Percentiles rank a stretch among this genome's conserved stretches.
phyloP scores from a whole-genome alignment of 2,888 invertebrate species.

The Podotricha telesiphe region DNA sequence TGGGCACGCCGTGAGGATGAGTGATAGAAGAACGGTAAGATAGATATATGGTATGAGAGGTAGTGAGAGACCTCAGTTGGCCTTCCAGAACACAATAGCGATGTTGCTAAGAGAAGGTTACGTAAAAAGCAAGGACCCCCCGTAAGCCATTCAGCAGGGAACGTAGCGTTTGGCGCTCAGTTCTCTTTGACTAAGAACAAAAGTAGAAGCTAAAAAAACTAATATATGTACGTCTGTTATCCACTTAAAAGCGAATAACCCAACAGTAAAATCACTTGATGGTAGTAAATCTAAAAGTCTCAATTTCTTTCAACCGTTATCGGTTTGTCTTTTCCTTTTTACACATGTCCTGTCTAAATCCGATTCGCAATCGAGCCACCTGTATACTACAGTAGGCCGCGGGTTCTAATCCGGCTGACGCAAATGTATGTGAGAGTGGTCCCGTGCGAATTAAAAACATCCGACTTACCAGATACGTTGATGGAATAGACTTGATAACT shows the following conservation, averaged over 20 bases:
- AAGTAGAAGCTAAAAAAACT: no score
- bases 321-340: constrained; percentile 35
- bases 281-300: background rate
- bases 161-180: no score
- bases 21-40: no score
- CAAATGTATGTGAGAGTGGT: constrained; percentile 79
- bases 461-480: constrained; percentile 43
- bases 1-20: no score
- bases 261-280: background rate
- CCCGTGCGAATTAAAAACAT: constrained; percentile 70
- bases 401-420: constrained; percentile 71
- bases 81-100: no score
- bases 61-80: no score
- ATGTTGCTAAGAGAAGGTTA: no score
- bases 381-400: constrained; percentile 57
- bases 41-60: no score
- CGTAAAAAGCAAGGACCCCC: no score
- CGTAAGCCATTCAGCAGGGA: no score
- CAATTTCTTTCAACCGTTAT: constrained; percentile 18
- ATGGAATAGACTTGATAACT: constrained; percentile 26
- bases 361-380: constrained; percentile 51
- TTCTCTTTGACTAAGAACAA: no score
- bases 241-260: background rate
- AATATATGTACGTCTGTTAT: no score
- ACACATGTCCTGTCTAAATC: constrained; percentile 36